Base-by-base conservation (phyloP, 2,797 vertebrate species). In the Cyclopterus lumpus region DNA sequence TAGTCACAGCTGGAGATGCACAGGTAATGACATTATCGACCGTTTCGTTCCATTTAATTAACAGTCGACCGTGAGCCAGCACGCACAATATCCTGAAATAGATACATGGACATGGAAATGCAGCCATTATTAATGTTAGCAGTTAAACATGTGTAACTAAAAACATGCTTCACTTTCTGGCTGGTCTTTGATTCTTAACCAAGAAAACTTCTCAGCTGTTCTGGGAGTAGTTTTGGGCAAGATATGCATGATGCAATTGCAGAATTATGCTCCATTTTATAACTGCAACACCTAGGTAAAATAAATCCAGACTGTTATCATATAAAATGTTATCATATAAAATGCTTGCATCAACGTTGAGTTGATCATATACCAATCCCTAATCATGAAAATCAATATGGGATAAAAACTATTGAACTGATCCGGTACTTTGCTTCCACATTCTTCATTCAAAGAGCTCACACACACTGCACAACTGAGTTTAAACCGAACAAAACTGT, bases 321-420 rank as follows among this genome's bases (percentile, higher is more conserved):
- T 40, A 11, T 9, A 49, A 64, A 66, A 66, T 0, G 8, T 8
- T 8, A 40, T 40, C 38, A 14, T 40, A 11, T 9, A 49, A 64
- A 66, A 66, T 0, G 8, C 40, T 20, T 22, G 22, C 9, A 5
- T 51, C 49, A 51, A 6, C 49, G 67, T 3, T 58, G n/a, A 67
- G 5, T 26, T 20, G 32, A 59, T 34, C 5, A 26, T 20, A 1
- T 26, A 55, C 58, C 6, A 54, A 42, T 42, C 22, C 0, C 60
- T 20, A 5, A 48, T 26, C 22, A 11, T n/a, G 30, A 73, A 89
- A 73, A 88, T 82, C 78, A 82, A 82, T 88, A 68, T 15, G 26
- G 53, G 65, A 73, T 65, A 42, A 14, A 55, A 71, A 76, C n/a
- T 3, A 44, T 73, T 76, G 15, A 73, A 80, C 67, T 55, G 59